Evolutionary conservation across 1,140 invertebrate genomes (phyloP), one percentile per base, ranked within the genome.

Genomic region (Heliconius nattereri): DNA sequence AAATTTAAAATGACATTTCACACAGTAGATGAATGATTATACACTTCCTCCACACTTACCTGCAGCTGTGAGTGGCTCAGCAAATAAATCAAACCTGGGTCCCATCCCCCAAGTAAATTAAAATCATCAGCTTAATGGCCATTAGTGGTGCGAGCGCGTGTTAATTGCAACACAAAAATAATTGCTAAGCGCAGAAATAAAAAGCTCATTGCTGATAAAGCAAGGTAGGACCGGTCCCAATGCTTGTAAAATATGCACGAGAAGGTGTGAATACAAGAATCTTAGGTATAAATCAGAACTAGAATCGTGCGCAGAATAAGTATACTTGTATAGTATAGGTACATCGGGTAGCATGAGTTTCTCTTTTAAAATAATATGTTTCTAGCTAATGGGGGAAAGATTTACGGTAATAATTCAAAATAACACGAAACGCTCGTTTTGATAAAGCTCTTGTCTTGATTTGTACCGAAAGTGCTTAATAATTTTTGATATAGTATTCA

Each of bases 111-210:
- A 35, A 54, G 78, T 73, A 71, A 71, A 76, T 80, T 45, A 76
- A 76, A 80, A 76, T 73, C 60, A 73, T 57, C 45, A 76, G 37
- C 70, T 73, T 76, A 80, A 80, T 73, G 52, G 76, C 73, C 79
- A 80, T 73, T 76, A 77, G 75, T 60, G 78, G 71, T 52, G 73
- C 79, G 73, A 70, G 75, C 79, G 79, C 81, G 29, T 78, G 81
- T 84, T 85, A 86, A 85, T 86, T 87, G 74, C 76, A 72, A 75
- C 77, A 78, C 84, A 85, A 83, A 84, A 84, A 80, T 78, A 80
- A 80, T 80, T 80, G 75, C 79, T 80, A 77, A 54, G 66, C 57
- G 75, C 52, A 32, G 54, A 83, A 80, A 81, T 81, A 81, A 83
- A 80, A 73, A 80, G 37, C 35, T 71, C 57, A 54, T 82, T 77